Conservation (phyloP, 2,888 invertebrate genomes). For the Cantharis nigra region DNA sequence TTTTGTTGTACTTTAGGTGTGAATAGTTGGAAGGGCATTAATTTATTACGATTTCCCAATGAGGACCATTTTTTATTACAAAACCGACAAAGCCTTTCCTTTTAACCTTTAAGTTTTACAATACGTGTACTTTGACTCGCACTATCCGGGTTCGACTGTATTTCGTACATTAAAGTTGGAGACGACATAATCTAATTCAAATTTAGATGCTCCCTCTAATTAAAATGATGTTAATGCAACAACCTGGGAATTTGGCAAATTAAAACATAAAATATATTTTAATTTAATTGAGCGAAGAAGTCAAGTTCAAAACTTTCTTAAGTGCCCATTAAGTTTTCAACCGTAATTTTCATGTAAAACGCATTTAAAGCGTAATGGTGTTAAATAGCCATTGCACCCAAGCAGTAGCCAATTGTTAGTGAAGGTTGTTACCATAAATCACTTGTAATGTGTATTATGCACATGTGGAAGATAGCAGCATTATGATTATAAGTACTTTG, state of each 20-base stretch:
- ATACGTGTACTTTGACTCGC: neutral
- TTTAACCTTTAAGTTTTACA: neutral
- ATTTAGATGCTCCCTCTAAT: neutral
- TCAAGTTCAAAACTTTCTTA: neutral
- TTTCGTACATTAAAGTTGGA: neutral
- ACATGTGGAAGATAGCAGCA: constrained; percentile 33
- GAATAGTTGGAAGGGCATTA: constrained; percentile 9
- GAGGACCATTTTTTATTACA: neutral
- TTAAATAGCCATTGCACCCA: constrained; percentile 4
- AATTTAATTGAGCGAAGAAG: neutral
- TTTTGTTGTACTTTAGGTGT: constrained; percentile 6
- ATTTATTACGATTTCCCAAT: constrained; percentile 2
- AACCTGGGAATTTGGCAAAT: neutral
- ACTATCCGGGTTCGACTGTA: neutral
- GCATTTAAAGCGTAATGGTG: constrained; percentile 5
- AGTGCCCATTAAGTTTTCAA: neutral
- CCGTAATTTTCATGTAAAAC: constrained; percentile 2
- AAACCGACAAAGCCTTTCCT: neutral
- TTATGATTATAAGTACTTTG: constrained; percentile 28
- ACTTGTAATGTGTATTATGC: constrained; percentile 13
- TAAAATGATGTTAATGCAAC: neutral
- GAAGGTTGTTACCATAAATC: constrained; percentile 7
- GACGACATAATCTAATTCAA: neutral
- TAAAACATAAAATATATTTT: neutral
- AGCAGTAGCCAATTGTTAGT: constrained; percentile 5